A percentile compares a stretch with the other conserved stretches of the same genome.
These are phyloP conservation scores for Mantis religiosa DNA, from an alignment of 2,888 invertebrate genomes.

Conservation along the genomic window DNA sequence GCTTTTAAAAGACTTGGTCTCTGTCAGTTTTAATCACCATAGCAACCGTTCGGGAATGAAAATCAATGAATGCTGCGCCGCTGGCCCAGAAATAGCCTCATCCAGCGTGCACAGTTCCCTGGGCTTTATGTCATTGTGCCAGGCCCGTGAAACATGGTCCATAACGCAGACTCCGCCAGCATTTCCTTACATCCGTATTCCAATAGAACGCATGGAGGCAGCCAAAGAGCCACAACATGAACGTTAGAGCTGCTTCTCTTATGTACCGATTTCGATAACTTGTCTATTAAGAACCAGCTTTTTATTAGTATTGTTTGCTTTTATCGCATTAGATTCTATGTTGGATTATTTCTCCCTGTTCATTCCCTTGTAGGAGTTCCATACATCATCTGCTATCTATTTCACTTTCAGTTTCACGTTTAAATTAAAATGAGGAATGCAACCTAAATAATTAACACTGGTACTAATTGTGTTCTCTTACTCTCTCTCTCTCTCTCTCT, in stretches of 20 bases:
- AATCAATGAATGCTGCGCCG: background rate
- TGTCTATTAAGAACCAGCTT: no score
- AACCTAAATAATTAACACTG: no score
- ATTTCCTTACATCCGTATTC: background rate
- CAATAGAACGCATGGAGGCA: background rate
- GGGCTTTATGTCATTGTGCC: background rate
- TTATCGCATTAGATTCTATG: no score
- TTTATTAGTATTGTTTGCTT: no score
- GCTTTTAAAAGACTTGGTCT: background rate
- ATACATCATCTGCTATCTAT: no score
- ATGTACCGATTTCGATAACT: background rate
- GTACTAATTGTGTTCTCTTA: no score
- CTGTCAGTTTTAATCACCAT: background rate
- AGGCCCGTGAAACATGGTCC: background rate
- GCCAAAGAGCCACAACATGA: background rate
- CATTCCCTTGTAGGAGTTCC: no score
- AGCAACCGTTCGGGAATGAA: conserved; percentile 4
- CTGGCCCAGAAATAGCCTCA: background rate
- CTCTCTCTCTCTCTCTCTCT: no score
- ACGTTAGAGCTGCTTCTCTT: background rate
- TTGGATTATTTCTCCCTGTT: no score
- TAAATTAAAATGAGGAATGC: no score
- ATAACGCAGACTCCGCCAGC: background rate
- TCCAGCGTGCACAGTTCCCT: background rate
- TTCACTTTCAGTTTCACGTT: no score